Conservation (phyloP, 2,113 vertebrate species). For the Carassius auratus region DNA sequence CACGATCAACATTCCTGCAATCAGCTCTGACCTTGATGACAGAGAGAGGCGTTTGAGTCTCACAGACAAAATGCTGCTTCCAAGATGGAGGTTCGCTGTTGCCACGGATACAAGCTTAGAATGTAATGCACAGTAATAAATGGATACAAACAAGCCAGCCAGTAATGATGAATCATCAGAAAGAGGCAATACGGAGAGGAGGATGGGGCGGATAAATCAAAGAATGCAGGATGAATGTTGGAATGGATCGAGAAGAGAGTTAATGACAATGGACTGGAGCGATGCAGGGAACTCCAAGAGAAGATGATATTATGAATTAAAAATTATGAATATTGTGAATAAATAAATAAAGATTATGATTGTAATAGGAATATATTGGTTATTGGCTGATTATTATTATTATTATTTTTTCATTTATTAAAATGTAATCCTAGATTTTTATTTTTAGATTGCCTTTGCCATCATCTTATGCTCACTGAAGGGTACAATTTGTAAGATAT, state of each 20-base stretch:
- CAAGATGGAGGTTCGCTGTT: conserved; percentile 43
- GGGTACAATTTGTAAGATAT: too few relatives aligned
- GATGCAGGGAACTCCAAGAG: neutral
- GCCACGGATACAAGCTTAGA: conserved; percentile 39
- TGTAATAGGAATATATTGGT: neutral
- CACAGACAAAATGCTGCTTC: neutral
- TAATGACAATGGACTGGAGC: neutral
- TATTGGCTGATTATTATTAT: neutral
- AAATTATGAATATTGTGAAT: neutral
- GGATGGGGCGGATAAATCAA: neutral
- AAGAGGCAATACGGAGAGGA: conserved; percentile 27
- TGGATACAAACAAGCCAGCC: conserved; percentile 29
- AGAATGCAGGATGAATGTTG: conserved; percentile 15
- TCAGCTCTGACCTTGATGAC: neutral
- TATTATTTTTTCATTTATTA: too few relatives aligned
- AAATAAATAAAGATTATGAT: neutral
- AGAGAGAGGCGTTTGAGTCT: neutral
- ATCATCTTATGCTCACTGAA: too few relatives aligned
- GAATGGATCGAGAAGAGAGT: conserved; percentile 9
- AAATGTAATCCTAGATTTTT: too few relatives aligned
- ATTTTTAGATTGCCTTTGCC: too few relatives aligned
- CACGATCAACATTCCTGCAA: conserved; percentile 22
- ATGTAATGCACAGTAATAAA: conserved; percentile 5
- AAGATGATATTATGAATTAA: neutral
- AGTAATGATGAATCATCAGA: conserved; percentile 32